Conservation (phyloP, 2,888 invertebrate species). For the Meteorus colon region DNA sequence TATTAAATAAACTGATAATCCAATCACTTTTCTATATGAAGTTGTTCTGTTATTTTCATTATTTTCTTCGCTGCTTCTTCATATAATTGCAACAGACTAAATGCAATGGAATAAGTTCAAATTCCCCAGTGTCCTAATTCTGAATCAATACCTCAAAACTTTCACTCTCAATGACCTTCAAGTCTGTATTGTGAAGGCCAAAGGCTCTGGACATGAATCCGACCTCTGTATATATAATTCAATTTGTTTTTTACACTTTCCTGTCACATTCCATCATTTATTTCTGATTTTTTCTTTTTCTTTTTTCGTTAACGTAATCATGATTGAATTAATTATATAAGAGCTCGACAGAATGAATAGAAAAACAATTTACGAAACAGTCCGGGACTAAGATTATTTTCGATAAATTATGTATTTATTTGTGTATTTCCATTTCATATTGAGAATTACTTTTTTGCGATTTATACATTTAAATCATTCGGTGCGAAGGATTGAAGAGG, state of each 20-base stretch:
- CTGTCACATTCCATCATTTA: neutral
- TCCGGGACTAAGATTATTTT: neutral
- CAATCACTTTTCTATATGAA: neutral
- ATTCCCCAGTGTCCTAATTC: conserved; percentile 3
- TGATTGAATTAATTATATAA: neutral
- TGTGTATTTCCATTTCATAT: neutral
- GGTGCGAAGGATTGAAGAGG: neutral
- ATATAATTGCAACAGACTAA: neutral
- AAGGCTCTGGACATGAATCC: conserved; percentile 34
- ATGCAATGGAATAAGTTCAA: neutral
- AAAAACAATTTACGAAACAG: neutral
- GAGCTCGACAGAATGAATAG: neutral
- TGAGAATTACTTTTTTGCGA: neutral
- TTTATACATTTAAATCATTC: neutral
- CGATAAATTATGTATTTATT: neutral
- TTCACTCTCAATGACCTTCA: conserved; percentile 55
- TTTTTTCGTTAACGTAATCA: neutral
- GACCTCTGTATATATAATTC: neutral
- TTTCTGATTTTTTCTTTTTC: neutral
- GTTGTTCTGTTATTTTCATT: neutral
- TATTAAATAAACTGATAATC: neutral
- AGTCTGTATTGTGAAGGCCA: conserved; percentile 43
- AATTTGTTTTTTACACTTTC: neutral
- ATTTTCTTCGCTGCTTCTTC: neutral
- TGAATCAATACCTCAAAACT: conserved; percentile 34